These are phyloP conservation scores for Caiman crocodilus DNA, from an alignment of 2,797 vertebrate species.

Conservation along the genomic window DNA sequence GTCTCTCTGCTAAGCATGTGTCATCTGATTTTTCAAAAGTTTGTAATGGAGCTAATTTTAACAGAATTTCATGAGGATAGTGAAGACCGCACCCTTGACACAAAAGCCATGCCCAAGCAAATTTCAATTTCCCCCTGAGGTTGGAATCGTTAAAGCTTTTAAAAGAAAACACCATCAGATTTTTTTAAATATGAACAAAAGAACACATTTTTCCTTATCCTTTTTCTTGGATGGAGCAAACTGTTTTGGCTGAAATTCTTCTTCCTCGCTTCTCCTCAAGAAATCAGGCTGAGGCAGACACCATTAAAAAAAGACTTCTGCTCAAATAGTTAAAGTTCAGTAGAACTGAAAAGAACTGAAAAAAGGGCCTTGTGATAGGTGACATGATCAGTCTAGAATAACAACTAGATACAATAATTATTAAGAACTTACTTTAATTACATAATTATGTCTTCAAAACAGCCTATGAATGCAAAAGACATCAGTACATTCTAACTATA, in stretches of 20 bases:
- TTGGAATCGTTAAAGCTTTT: background rate
- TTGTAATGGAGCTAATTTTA: background rate
- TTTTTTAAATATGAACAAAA: background rate
- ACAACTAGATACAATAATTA: slow-evolving; percentile 18
- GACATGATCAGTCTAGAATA: slow-evolving; percentile 37
- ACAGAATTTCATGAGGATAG: background rate
- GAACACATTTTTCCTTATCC: background rate
- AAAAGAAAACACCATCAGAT: background rate
- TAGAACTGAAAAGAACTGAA: slow-evolving; percentile 20
- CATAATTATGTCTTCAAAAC: slow-evolving; percentile 42
- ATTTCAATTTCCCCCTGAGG: background rate
- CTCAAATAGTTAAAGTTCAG: slow-evolving; percentile 16
- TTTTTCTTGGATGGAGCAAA: background rate
- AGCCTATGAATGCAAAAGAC: slow-evolving; percentile 22
- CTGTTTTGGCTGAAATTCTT: background rate
- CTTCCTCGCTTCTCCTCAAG: background rate
- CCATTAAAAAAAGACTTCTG: accelerated
- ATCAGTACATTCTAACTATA: slow-evolving; percentile 30
- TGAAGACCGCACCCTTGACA: background rate
- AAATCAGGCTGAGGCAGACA: background rate
- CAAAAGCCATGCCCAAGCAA: background rate
- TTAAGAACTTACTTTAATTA: background rate
- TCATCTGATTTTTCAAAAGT: background rate
- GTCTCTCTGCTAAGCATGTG: background rate
- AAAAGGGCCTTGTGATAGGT: background rate